Base-by-base conservation (phyloP, 2,797 vertebrate species). In the Hyperoplus immaculatus region DNA sequence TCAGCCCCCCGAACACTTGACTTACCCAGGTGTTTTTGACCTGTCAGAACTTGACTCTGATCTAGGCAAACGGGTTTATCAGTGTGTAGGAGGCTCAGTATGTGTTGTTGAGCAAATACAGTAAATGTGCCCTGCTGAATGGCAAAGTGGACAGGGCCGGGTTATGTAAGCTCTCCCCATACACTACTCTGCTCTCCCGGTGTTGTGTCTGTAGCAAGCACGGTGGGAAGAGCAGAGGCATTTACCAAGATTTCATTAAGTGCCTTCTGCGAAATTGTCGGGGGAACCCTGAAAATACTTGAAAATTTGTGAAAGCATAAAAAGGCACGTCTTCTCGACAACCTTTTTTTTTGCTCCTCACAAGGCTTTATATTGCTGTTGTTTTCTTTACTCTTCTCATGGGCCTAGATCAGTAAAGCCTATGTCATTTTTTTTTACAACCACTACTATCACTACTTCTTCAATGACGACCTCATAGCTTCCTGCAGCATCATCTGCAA, bases 181-280 rank as follows among this genome's bases (percentile, higher is more conserved):
- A 8, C 69, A 62, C 69, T 12, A 11, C 78, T 61, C 81, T 10
- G 51, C 65, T 70, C 77, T 45, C 51, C n/a, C 46, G 58, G 41
- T 11, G 4, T 53, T 45, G 57, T 66, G 50, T 53, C 41, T 71
- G 62, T 77, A 49, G n/a, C 46, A 72, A 29, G 65, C 69, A 61
- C 68, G 73, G 60, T 16, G 11, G 70, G 55, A 36, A 36, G 69
- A 80, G 60, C 55, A 18, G 72, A 72, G 62, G 72, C n/a, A 53
- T 42, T 4, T 55, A 78, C 42, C 5, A 64, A 65, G 82, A 72
- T 78, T 75, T 49, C 1, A 16, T 38, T 41, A 91, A 91, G 95
- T 96, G 95, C 95, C 95, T 96, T 96, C 84, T 91, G 87, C 89
- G 89, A 86, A 84, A 91, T 89, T 89, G 82, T 90, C 74, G 86